Evolutionary conservation across 2,888 invertebrate species (phyloP), one percentile per base, ranked within the genome.

Genomic region (Drosophila merina): DNA sequence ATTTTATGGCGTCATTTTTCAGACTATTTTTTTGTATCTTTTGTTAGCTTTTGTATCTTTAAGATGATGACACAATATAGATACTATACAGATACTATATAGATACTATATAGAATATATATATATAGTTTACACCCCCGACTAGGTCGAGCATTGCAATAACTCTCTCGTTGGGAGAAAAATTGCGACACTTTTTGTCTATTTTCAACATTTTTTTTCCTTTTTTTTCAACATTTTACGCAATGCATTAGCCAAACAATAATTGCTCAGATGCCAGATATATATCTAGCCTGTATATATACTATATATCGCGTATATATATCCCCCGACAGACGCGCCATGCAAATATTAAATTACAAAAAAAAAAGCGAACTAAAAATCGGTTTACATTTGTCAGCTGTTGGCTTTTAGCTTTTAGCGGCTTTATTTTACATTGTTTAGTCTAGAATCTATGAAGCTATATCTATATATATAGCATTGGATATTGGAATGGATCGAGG

Each of bases 201-300:
- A 82, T 86, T 85, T 82, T 85, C 67, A 81, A 82, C 67, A 85
- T 81, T 81, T 82, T 20, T 20, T 20, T 20, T 20, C 20, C 20
- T 20, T 20, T 20, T 20, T 20, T 2, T 20, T 20, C 20, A 20
- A 20, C 20, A 20, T 20, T 20, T 20, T 20, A 77, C 86, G 81
- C 81, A 85, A 82, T 85, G 83, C 83, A 77, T 74, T 79, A 82
- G 60, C 57, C 69, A 70, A 81, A 85, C 86, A 81, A 85, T 79
- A 77, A 82, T 81, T 81, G 72, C 70, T 80, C 79, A 79, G 72
- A 56, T 57, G 64, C 66, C 50, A 51, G 36, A 14, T 45, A 52
- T 33, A 49, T 50, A 42, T 12, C 14, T 14, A 14, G 14, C 14
- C 14, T 14, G 14, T 14, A 14, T 14, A 49, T 50, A 42, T 12